Base-by-base conservation (phyloP, 2,888 invertebrate genomes). In the Barypeithes pellucidus region DNA sequence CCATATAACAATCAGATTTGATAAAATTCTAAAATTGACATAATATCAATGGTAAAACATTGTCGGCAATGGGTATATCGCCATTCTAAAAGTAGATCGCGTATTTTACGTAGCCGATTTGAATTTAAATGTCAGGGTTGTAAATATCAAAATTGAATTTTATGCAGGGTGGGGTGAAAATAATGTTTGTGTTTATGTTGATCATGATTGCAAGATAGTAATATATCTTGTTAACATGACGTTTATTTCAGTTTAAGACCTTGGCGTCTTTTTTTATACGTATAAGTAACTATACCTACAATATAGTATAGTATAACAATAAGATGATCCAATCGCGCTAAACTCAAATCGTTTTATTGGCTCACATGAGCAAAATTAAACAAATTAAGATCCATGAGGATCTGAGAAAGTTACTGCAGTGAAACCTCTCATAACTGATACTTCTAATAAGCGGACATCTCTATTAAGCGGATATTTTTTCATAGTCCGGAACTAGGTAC, bases 51-150 rank as follows among this genome's bases (percentile, higher is more conserved):
- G 7, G 33, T 33, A 47, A 47, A 47, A 47, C 20, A 47, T 22
- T 3, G 20, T 11, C 22, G 47, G 20, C 29, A 54, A 14, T n/a
- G 9, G 47, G 18, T 18, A 43, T 50, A 18, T 39, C 29, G 22
- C 12, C 9, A 57, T 54, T 67, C 59, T 67, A 67, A 67, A 67
- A 57, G 59, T 67, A 57, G 67, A 59, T 43, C 67, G 29, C 54
- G 45, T 14, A 45, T 54, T 14, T 54, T 41, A 67, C 33, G 16
- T 43, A 8, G 20, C 57, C 67, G 29, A 57, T 33, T 24, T 16
- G 24, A 36, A 39, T 36, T 43, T 43, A 67, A 67, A 67, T 67
- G 67, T 67, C 67, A 67, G 67, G 67, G 67, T 59, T 45, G 54
- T n/a, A 12, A 50, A 36, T 59, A 67, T 59, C 45, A 67, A 67